A percentile compares a stretch with the other conserved stretches of the same genome.
Conservation (phyloP, 2,888 invertebrate species). For the Venusia cambrica region DNA sequence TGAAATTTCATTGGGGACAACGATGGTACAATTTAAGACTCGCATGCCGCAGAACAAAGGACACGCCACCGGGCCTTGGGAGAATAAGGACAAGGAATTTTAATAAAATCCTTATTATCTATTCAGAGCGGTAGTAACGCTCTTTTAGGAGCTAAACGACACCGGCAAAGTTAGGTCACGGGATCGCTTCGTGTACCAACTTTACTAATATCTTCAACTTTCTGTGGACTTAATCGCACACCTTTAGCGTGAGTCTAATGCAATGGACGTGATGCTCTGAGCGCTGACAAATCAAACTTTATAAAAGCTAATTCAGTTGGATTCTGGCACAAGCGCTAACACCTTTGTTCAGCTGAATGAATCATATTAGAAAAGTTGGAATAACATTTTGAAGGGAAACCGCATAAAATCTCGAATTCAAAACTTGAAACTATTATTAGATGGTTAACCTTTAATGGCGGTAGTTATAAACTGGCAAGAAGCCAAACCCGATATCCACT, state of each 20-base stretch:
- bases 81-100: constrained; percentile 75
- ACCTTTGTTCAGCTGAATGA: constrained; percentile 4
- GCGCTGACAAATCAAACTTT: constrained; percentile 6
- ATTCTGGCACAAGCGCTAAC: constrained; percentile 1
- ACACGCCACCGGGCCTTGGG: constrained; percentile 45
- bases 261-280: constrained; percentile 27
- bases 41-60: constrained; percentile 66
- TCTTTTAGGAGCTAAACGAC: constrained; percentile 68
- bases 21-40: constrained; percentile 51
- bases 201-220: constrained; percentile 59
- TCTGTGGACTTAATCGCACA: constrained; percentile 51
- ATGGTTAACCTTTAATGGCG: constrained; percentile 12
- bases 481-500: constrained; percentile 16
- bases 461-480: constrained; percentile 16
- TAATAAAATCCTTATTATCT: constrained; percentile 78
- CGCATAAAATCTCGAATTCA: constrained; percentile 6
- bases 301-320: constrained; percentile 4
- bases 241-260: constrained; percentile 36
- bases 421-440: constrained; percentile 17
- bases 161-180: constrained; percentile 53
- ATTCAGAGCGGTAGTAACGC: constrained; percentile 71
- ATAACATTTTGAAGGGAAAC: constrained; percentile 7
- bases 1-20: constrained; percentile 57
- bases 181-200: constrained; percentile 55
- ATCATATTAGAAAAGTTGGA: constrained; percentile 12